Evolutionary conservation across 2,888 invertebrate species (phyloP), one percentile per base, ranked within the genome.

Genomic region (Drosophila quinaria): DNA sequence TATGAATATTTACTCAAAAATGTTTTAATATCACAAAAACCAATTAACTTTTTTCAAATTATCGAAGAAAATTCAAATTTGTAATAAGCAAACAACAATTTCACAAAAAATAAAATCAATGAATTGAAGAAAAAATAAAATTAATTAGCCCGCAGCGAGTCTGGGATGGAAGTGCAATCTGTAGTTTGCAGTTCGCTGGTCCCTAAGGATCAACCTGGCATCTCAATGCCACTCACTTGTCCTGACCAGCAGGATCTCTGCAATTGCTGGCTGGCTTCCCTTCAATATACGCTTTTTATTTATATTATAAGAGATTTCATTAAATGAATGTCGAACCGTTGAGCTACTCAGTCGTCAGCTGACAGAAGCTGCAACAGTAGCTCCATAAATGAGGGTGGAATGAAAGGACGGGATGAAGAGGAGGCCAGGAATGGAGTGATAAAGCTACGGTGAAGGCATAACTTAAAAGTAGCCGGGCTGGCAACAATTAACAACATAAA

Each of bases 401-500:
- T 31, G 3, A 25, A 25, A 25, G 25, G 8, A 25, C 1, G 17
- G 25, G 5, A 33, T 0, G 25, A 5, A 25, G 25, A n/a, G 10
- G 0, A 17, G 11, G 17, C 11, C 39, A 5, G 10, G 58, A 13
- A 55, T 46, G 11, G 33, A 65, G 50, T 44, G 64, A 50, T 44
- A 44, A 51, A 22, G 52, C 33, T n/a, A 42, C 33, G 55, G 33
- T 54, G 59, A 55, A 67, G 51, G 61, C 63, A 80, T 78, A 80
- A 80, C 63, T 76, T 80, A 75, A 80, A 72, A 59, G 72, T 54
- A 65, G 50, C 41, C 54, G 10, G 52, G 41, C 78, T 44, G 71
- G 42, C 79, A 70, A 70, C 87, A 87, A 87, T 90, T 89, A 87
- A 87, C 82, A 77, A 74, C 88, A 90, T 87, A 90, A 90, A 87